Conservation (phyloP, 2,888 invertebrate species). For the Ophraella communa region DNA sequence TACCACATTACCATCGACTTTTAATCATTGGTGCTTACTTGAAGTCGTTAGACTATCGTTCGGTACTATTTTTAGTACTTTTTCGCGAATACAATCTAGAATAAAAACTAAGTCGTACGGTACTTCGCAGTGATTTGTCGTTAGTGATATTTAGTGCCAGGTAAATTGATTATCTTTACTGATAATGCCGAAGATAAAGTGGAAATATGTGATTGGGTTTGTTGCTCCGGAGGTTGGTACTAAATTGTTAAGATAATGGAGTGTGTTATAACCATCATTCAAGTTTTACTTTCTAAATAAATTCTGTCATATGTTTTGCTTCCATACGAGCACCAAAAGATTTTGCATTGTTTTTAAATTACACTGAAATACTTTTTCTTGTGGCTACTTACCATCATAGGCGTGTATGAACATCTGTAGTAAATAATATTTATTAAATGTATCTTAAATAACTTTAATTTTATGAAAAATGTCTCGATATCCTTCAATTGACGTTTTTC, state of each 20-base stretch:
- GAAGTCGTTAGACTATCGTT: neutral
- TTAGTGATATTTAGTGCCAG: conserved; percentile 15
- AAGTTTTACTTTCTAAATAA: conserved; percentile 24
- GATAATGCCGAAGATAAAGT: conserved; percentile 7
- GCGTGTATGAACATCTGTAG: no score
- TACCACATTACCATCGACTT: conserved; percentile 6
- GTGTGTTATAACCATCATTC: conserved; percentile 3
- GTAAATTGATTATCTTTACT: conserved; percentile 12
- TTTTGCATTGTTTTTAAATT: no score
- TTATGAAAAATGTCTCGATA: no score
- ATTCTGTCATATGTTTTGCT: neutral
- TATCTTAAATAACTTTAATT: no score
- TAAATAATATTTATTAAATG: no score
- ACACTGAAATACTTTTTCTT: no score
- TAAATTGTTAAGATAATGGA: conserved; percentile 9
- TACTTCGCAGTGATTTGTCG: conserved; percentile 14
- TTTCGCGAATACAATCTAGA: conserved; percentile 1
- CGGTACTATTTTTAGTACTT: neutral
- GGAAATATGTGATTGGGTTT: conserved; percentile 9
- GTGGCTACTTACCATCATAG: no score
- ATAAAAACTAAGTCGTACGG: conserved; percentile 5
- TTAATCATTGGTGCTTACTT: neutral
- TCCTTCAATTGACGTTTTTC: no score
- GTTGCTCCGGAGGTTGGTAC: neutral
- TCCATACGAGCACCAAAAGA: no score